Base-by-base conservation (phyloP, 2,797 vertebrate species). In the Aeoliscus strigatus region DNA sequence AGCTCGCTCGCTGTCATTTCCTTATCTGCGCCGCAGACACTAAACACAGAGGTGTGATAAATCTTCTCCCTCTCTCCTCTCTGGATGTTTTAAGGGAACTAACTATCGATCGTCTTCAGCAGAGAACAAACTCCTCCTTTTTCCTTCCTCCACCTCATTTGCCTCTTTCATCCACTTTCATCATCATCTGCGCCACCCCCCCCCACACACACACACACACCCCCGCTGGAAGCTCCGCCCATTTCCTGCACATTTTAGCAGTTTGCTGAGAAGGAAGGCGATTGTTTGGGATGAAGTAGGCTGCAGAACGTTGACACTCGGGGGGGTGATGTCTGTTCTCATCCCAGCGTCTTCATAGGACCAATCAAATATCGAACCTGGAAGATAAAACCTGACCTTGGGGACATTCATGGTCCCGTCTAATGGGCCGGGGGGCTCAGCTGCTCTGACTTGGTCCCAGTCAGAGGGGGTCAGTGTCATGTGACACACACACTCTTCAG, bases 391-490 rank as follows among this genome's bases (percentile, higher is more conserved):
- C 36, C 27, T 52, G 43, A 70, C 69, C 60, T 41, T 51, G 24
- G 26, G n/a, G 51, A 57, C 46, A 66, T 70, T 66, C 57, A 53
- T 23, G 28, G 37, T 48, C 41, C n/a, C 16, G 39, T 67, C 73
- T 62, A 67, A 71, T 64, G 58, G 43, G 2, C 42, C 69, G 75
- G 77, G 70, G 59, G 72, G 64, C 66, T 27, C 18, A 14, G 34
- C 44, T 67, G 49, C 55, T 41, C 60, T 36, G 42, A n/a, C n/a
- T n/a, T n/a, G n/a, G n/a, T n/a, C n/a, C n/a, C n/a, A n/a, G n/a
- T n/a, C n/a, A n/a, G n/a, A n/a, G n/a, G n/a, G n/a, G n/a, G n/a
- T n/a, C n/a, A n/a, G n/a, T n/a, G n/a, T n/a, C n/a, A n/a, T n/a
- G n/a, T n/a, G n/a, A n/a, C n/a, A n/a, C n/a, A n/a, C n/a, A n/a